These are phyloP conservation scores for Hyalella azteca DNA, from an alignment of 2,888 invertebrate species.

Conservation along the genomic window DNA sequence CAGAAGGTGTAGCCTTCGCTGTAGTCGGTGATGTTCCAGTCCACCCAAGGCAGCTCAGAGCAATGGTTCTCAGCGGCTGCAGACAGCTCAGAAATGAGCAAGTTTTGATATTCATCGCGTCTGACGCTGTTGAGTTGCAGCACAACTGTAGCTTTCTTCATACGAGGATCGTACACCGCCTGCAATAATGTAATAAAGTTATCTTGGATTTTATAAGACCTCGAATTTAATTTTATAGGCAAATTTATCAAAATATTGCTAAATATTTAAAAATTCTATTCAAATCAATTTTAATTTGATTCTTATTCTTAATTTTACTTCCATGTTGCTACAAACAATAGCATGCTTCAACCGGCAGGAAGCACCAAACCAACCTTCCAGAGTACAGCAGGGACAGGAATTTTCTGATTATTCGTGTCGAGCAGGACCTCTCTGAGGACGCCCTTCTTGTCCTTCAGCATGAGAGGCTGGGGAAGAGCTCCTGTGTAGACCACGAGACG, in stretches of 20 bases:
- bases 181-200: too few species aligned
- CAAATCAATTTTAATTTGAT: too few species aligned
- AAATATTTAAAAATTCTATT: too few species aligned
- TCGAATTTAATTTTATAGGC: too few species aligned
- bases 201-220: too few species aligned
- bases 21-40: slow-evolving; percentile 43
- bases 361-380: slow-evolving; percentile 57
- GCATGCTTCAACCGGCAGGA: too few species aligned
- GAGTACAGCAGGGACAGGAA: slow-evolving; percentile 57
- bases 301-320: background rate
- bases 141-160: slow-evolving; percentile 68
- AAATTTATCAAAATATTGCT: too few species aligned
- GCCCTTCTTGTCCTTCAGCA: slow-evolving; percentile 33
- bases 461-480: slow-evolving; percentile 42
- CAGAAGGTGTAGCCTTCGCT: slow-evolving; percentile 45
- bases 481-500: slow-evolving; percentile 57
- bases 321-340: too few species aligned
- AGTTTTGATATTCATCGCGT: background rate
- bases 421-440: slow-evolving; percentile 42
- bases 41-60: slow-evolving; percentile 39
- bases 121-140: slow-evolving; percentile 67
- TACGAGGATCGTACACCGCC: slow-evolving; percentile 63
- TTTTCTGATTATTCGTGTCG: slow-evolving; percentile 7
- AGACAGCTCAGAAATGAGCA: background rate
- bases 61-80: slow-evolving; percentile 37